phyloP scores from a whole-genome alignment of 2,113 vertebrate species.

The Daphoenositta chrysoptera region DNA sequence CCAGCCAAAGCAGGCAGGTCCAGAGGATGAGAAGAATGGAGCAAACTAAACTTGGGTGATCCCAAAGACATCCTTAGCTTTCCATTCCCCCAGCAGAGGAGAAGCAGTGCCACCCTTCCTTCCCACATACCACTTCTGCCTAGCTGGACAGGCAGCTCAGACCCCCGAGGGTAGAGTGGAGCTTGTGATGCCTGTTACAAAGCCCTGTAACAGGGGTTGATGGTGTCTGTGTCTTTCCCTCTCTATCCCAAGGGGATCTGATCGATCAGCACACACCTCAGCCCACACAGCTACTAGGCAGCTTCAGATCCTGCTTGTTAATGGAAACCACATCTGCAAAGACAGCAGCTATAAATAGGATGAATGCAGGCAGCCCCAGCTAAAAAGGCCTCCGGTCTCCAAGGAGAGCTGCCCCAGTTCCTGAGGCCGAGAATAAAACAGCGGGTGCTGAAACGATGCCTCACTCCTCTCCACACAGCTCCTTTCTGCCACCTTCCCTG shows the following conservation, averaged over 20 bases:
- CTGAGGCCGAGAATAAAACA: neutral
- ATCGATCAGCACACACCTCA: neutral
- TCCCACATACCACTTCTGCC: neutral
- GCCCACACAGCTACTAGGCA: neutral
- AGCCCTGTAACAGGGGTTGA: neutral
- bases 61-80: neutral
- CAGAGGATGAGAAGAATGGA: neutral
- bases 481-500: accelerated
- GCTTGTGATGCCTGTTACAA: neutral
- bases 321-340: neutral
- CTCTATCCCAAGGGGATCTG: neutral
- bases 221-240: neutral
- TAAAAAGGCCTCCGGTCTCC: neutral
- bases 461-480: neutral
- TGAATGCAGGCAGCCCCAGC: neutral
- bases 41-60: neutral
- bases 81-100: neutral
- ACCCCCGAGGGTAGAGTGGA: accelerated
- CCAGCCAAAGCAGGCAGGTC: neutral
- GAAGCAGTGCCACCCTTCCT: neutral
- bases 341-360: neutral
- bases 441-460: accelerated
- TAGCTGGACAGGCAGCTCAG: neutral
- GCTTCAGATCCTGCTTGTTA: neutral
- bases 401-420: neutral